Percentiles rank a stretch among this genome's conserved stretches.
These are phyloP conservation scores for Laterallus jamaicensis DNA, from an alignment of 2,113 vertebrate species.

Conservation along the genomic window DNA sequence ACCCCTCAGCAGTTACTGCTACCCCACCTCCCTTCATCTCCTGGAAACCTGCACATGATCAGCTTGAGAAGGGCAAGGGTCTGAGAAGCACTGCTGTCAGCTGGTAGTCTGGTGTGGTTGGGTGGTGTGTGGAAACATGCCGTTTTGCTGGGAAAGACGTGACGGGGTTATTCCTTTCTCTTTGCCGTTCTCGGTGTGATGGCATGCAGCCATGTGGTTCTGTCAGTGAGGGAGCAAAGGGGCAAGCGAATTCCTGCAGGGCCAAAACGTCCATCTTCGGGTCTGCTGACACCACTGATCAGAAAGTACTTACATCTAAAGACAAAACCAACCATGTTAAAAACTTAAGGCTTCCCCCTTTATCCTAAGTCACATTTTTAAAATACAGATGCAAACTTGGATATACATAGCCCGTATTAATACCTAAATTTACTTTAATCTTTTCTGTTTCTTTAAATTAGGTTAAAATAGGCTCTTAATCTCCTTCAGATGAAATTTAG, in stretches of 20 bases:
- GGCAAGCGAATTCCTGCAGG: neutral
- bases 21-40: neutral
- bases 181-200: fast-evolving
- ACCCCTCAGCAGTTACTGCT: neutral
- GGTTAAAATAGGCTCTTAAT: neutral
- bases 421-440: neutral
- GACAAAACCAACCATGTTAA: neutral
- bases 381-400: neutral
- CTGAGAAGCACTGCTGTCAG: fast-evolving
- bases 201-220: neutral
- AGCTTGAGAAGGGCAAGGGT: neutral
- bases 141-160: neutral
- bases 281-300: neutral
- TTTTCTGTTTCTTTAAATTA: neutral
- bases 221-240: neutral
- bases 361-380: neutral
- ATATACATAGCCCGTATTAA: neutral
- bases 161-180: neutral
- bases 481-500: neutral
- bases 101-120: neutral
- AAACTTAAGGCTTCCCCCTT: neutral
- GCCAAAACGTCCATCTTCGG: neutral
- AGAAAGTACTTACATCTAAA: neutral
- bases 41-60: fast-evolving
- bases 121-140: fast-evolving